Percentiles rank a stretch among this genome's conserved stretches.
These are phyloP conservation scores for Drosophila leontia DNA, from an alignment of 1,140 invertebrate species.

Conservation along the genomic window DNA sequence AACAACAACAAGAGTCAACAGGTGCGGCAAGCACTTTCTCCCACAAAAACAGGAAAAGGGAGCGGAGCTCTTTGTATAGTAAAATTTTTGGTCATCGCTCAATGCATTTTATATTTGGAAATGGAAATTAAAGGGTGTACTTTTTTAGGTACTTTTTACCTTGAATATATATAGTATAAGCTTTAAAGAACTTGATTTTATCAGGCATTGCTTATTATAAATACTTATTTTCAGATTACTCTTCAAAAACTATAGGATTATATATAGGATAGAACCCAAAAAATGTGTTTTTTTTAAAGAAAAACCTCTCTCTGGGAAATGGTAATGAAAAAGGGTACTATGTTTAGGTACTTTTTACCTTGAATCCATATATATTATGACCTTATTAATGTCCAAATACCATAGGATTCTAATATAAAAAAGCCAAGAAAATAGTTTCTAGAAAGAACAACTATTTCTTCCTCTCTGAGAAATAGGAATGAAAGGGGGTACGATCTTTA, in stretches of 20 bases:
- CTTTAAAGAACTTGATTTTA: background rate
- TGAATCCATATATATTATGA: background rate
- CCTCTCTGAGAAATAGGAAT: background rate
- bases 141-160: background rate
- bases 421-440: background rate
- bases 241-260: too few species aligned
- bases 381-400: background rate
- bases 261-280: background rate
- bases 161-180: background rate
- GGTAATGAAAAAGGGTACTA: background rate
- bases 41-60: conserved; percentile 51
- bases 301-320: background rate
- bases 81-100: conserved; percentile 31
- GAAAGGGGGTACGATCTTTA: background rate
- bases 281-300: background rate
- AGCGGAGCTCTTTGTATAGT: conserved; percentile 18
- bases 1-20: conserved; percentile 14
- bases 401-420: background rate
- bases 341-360: background rate
- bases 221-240: too few species aligned
- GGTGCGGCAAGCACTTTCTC: conserved; percentile 55
- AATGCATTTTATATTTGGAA: conserved; percentile 29
- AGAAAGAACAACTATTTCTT: background rate
- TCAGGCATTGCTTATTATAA: background rate
- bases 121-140: background rate